Evolutionary conservation across 1,140 invertebrate genomes (phyloP), one percentile per base, ranked within the genome.

Genomic region (Eriocheir sinensis): DNA sequence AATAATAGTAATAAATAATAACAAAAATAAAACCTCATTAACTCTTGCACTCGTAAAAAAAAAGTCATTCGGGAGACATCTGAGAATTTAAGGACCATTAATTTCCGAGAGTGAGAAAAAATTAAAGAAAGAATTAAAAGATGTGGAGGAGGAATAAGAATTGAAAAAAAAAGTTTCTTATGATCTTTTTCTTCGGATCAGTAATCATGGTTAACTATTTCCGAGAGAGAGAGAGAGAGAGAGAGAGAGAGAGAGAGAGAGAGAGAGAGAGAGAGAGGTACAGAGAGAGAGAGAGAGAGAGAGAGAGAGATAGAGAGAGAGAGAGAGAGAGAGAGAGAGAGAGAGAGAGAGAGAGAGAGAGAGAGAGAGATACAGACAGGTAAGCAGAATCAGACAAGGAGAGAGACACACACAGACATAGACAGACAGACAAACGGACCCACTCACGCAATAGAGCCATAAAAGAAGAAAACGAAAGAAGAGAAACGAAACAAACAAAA

Each of bases 251-350:
- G 36, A 38, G 36, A 83, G 36, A 38, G 80, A 38, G 30, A 38
- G 80, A 83, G 36, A 38, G 80, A 38, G 36, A 83, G 36, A 83
- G 30, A 38, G 80, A 83, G 80, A 38, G 36, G n/a, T 15, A n/a
- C 12, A 83, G 80, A 38, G 80, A 83, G 80, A 83, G 36, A 83
- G 80, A 38, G 36, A 83, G 80, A 83, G n/a, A 72, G n/a, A n/a
- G n/a, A n/a, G n/a, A n/a, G n/a, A n/a, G n/a, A n/a, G n/a, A n/a
- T 48, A 34, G 80, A 38, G 36, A 38, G 36, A 83, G 36, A 72
- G 30, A 83, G 1, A n/a, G 80, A 27, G n/a, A 83, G n/a, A n/a
- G n/a, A 12, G 1, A 34, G 27, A 12, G 80, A 83, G 9, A 83
- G 0, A 27, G 27, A 53, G 48, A 53, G 0, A 53, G 36, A 83